These are phyloP conservation scores for Sphaeramia orbicularis DNA, from an alignment of 2,797 vertebrate species.

Conservation along the genomic window DNA sequence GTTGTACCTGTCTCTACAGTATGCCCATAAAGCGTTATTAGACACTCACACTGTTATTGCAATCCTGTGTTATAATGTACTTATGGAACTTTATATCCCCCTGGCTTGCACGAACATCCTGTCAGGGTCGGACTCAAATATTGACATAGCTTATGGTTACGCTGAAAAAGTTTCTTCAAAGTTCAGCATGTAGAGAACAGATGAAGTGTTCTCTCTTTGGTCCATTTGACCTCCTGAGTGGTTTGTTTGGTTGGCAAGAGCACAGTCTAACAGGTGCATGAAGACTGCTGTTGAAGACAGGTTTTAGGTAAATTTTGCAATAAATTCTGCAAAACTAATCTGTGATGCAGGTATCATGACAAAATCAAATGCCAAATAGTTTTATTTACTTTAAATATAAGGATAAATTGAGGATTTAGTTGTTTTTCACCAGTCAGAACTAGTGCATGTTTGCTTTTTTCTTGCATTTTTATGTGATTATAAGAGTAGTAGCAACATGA, in stretches of 20 bases:
- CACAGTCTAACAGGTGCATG: conserved; percentile 46
- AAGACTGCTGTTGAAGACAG: conserved; percentile 13
- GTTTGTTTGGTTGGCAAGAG: conserved; percentile 51
- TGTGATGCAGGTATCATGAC: not conserved
- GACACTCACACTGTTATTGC: conserved; percentile 53
- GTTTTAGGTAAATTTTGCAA: conserved; percentile 6
- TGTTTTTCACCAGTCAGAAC: conserved; percentile 1
- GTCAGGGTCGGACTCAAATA: conserved; percentile 67
- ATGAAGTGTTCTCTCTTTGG: conserved; percentile 56
- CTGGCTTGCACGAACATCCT: conserved; percentile 62
- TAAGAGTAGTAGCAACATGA: conserved; percentile 12
- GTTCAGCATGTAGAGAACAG: conserved; percentile 44
- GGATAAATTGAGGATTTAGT: not conserved
- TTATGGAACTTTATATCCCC: conserved; percentile 58
- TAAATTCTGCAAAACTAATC: conserved; percentile 7
- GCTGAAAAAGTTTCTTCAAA: conserved; percentile 55
- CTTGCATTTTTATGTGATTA: conserved; percentile 18
- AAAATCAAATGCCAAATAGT: not conserved
- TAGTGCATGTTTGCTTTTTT: conserved; percentile 6
- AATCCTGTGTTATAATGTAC: conserved; percentile 52
- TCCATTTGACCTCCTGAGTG: conserved; percentile 45
- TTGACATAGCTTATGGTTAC: conserved; percentile 77
- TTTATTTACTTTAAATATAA: not conserved
- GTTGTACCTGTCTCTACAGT: conserved; percentile 23
- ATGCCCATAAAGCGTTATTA: conserved; percentile 56